Percentiles rank a stretch among this genome's conserved stretches.
Conservation (phyloP, 1,140 invertebrate species). For the Rhyacophila brunnea region DNA sequence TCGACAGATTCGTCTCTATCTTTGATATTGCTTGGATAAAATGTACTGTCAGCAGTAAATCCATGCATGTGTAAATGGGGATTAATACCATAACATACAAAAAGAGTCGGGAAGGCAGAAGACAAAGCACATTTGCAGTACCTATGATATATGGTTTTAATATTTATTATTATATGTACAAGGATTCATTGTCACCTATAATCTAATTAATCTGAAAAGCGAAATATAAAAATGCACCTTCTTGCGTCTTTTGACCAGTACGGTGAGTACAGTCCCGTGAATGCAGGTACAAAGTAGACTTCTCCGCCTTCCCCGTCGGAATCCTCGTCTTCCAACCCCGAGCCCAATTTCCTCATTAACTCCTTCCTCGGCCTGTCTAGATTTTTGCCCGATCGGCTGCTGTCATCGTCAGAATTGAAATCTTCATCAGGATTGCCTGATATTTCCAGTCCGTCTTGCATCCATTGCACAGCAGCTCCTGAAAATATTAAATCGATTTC, state of each 20-base stretch:
- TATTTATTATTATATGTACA: too few species aligned
- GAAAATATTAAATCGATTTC: too few species aligned
- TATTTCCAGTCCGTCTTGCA: constrained; percentile 79
- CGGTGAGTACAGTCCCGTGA: constrained; percentile 92
- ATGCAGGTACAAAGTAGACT: constrained; percentile 93
- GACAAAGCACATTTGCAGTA: too few species aligned
- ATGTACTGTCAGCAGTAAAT: too few species aligned
- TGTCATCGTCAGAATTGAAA: constrained; percentile 40
- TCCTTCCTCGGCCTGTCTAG: neutral
- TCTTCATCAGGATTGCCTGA: constrained; percentile 50
- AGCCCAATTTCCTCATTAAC: constrained; percentile 5
- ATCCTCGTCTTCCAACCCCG: constrained; percentile 44
- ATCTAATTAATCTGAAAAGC: too few species aligned
- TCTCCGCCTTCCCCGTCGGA: constrained; percentile 52
- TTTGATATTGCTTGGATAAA: too few species aligned
- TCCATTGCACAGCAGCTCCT: constrained; percentile 80
- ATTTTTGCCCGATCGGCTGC: neutral
- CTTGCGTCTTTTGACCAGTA: constrained; percentile 91
- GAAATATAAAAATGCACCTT: constrained; percentile 56
- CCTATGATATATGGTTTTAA: too few species aligned
- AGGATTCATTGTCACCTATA: too few species aligned
- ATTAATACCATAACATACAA: too few species aligned
- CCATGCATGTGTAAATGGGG: too few species aligned
- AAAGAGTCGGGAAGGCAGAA: too few species aligned
- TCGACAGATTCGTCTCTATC: too few species aligned